Evolutionary conservation across 2,888 invertebrate genomes (phyloP).

Genomic region (Ecliptopera silaceata): DNA sequence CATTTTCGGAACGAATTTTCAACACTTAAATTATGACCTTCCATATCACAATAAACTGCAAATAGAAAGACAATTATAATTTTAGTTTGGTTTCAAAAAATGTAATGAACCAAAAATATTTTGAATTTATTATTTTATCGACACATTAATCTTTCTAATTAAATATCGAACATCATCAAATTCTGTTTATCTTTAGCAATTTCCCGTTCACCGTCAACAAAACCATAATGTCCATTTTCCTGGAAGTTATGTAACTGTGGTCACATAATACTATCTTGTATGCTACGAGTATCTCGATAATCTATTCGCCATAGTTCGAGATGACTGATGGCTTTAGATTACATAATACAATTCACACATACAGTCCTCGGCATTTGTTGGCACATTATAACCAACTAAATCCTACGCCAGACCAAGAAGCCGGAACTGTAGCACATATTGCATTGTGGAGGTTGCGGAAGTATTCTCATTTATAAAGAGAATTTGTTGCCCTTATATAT

Average conservation of each 20-base stretch:
- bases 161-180: neutral
- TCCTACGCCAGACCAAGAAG: neutral
- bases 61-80: no score
- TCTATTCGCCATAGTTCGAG: constrained; percentile 3
- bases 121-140: no score
- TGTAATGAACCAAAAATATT: no score
- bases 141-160: neutral
- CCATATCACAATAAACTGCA: no score
- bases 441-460: constrained; percentile 9
- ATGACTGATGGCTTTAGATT: constrained; percentile 1
- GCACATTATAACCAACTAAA: neutral
- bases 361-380: neutral
- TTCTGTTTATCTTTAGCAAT: neutral
- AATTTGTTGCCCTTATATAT: constrained; percentile 23
- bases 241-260: constrained; percentile 16
- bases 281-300: constrained; percentile 11
- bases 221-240: constrained; percentile 17
- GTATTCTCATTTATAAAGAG: constrained; percentile 26
- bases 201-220: neutral
- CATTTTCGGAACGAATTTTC: no score
- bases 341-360: neutral
- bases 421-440: neutral
- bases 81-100: no score
- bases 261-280: constrained; percentile 13
- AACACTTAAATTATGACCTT: no score